These are phyloP conservation scores for Apaloderma vittatum DNA, from an alignment of 2,113 vertebrate genomes.

Conservation along the genomic window DNA sequence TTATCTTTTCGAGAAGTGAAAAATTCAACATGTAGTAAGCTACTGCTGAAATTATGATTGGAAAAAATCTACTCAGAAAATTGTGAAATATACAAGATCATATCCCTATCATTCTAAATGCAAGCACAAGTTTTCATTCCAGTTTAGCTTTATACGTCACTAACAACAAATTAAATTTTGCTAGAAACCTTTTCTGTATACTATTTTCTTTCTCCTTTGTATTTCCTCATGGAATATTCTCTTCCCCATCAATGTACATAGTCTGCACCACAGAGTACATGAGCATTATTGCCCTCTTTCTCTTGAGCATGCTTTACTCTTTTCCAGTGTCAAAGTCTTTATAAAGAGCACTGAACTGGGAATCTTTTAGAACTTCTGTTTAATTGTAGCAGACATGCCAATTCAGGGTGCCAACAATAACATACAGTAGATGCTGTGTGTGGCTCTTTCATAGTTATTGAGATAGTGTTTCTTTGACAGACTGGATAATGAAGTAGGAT, in stretches of 20 bases:
- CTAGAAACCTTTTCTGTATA: neutral
- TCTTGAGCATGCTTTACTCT: neutral
- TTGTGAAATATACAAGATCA: neutral
- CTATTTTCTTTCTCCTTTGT: neutral
- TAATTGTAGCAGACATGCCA: conserved; percentile 46
- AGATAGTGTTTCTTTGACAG: conserved; percentile 8
- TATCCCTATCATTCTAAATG: neutral
- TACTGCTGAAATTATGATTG: neutral
- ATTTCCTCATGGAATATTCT: neutral
- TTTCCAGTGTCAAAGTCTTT: neutral
- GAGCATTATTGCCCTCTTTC: neutral
- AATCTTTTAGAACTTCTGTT: conserved; percentile 43
- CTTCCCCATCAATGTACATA: neutral
- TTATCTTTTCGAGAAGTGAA: neutral
- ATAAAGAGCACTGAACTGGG: conserved; percentile 30
- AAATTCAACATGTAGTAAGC: accelerated
- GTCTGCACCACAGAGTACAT: neutral
- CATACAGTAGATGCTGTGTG: conserved; percentile 57
- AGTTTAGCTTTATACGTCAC: neutral
- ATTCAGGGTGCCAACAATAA: conserved; percentile 52
- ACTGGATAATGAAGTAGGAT: conserved; percentile 45
- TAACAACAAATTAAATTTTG: neutral
- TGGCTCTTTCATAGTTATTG: neutral
- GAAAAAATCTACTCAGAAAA: neutral
- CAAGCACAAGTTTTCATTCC: neutral